Evolutionary conservation across 1,140 invertebrate genomes (phyloP).

Genomic region (Brachionus koreanus): DNA sequence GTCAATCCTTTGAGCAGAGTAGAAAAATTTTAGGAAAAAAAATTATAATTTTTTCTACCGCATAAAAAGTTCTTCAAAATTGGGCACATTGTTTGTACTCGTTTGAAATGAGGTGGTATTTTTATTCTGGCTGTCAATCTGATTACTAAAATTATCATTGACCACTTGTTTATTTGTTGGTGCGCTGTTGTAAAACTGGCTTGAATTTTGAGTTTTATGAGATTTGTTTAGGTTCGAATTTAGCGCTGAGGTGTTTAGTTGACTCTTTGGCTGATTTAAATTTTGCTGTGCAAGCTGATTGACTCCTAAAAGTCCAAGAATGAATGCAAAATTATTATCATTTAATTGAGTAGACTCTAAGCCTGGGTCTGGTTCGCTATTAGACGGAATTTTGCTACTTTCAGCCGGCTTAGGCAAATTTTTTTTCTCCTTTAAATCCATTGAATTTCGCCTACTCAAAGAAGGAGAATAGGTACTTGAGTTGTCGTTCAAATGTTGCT

Average conservation of each 20-base stretch:
- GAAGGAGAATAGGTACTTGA: not conserved
- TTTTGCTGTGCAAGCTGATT: not conserved
- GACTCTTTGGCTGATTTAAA: not conserved
- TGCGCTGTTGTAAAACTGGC: not conserved
- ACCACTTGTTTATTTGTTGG: not conserved
- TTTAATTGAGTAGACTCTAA: not conserved
- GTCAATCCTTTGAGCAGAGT: no score
- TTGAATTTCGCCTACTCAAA: constrained; percentile 1
- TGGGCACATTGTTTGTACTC: not conserved
- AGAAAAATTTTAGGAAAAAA: not conserved
- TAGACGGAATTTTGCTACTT: not conserved
- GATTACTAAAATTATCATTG: not conserved
- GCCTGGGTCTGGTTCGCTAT: not conserved
- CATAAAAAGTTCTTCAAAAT: constrained; percentile 7
- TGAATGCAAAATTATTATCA: not conserved
- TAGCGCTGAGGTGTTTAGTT: not conserved
- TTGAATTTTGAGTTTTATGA: not conserved
- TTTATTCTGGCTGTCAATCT: not conserved
- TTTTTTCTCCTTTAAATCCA: constrained; percentile 22
- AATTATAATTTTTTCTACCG: not conserved
- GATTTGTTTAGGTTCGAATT: not conserved
- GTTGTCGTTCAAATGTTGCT: constrained; percentile 9
- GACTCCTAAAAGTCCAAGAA: not conserved
- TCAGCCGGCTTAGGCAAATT: not conserved
- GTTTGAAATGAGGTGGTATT: not conserved